phyloP scores from a whole-genome alignment of 2,113 vertebrate species.

The Sander vitreus region DNA sequence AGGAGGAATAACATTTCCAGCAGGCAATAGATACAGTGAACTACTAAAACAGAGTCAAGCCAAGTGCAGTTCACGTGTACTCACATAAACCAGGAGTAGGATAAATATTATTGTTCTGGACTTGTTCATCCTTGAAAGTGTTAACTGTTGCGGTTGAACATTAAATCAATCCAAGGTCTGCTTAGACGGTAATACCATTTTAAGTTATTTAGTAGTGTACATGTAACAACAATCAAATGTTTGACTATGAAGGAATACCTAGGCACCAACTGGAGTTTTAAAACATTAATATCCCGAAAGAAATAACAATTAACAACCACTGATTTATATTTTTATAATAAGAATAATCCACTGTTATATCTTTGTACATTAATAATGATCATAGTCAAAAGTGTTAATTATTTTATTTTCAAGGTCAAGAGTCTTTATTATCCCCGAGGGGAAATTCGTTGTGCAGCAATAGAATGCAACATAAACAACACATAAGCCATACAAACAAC shows the following conservation, averaged over 20 bases:
- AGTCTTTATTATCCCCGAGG: no score
- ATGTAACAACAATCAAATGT: neutral
- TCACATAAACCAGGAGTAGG: neutral
- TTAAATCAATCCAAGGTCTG: neutral
- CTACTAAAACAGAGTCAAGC: neutral
- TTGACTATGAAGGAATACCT: neutral
- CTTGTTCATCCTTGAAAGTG: constrained; percentile 11
- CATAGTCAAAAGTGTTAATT: neutral
- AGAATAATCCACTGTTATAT: neutral
- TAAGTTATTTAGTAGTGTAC: neutral
- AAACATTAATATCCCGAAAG: neutral
- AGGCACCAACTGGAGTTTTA: neutral
- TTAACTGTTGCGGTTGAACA: neutral
- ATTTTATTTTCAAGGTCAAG: no score
- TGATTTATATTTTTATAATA: neutral
- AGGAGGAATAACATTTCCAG: constrained; percentile 15
- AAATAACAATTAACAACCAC: neutral
- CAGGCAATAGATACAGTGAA: neutral
- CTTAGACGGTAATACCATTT: neutral
- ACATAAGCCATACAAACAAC: no score
- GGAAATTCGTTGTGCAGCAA: no score
- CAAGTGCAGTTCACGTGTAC: constrained; percentile 12
- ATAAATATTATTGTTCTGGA: constrained; percentile 21
- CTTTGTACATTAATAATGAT: neutral
- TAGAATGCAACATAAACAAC: no score